Conservation (phyloP, 2,797 vertebrate genomes). For the Vireo griseus region DNA sequence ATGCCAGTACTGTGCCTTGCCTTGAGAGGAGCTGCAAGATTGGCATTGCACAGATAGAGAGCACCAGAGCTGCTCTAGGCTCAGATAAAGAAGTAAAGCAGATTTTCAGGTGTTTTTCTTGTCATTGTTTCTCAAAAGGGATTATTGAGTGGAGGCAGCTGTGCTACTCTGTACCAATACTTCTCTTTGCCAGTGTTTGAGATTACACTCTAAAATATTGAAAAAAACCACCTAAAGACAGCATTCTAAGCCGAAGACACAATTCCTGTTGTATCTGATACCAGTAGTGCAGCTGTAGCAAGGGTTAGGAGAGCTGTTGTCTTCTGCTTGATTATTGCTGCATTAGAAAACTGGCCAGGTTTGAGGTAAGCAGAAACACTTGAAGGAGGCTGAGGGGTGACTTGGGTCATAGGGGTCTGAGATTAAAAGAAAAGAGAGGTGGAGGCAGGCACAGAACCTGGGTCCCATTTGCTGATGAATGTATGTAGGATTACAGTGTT, state of each 20-base stretch:
- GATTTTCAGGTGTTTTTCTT: neutral
- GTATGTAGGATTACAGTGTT: neutral
- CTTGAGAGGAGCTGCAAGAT: neutral
- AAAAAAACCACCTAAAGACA: neutral
- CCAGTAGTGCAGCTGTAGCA: neutral
- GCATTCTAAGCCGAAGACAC: neutral
- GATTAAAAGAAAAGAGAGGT: neutral
- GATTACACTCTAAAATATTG: neutral
- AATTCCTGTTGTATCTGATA: neutral
- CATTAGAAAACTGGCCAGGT: neutral
- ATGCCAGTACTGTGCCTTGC: neutral
- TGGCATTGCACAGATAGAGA: neutral
- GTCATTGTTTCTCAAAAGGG: neutral
- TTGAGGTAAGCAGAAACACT: neutral
- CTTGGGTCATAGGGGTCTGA: neutral
- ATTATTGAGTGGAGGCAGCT: neutral
- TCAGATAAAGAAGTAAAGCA: neutral
- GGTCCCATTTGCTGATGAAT: neutral
- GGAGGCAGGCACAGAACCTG: neutral
- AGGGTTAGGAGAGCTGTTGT: neutral
- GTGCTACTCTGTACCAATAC: neutral
- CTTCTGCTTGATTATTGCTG: neutral
- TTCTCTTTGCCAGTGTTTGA: neutral
- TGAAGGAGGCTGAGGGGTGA: neutral
- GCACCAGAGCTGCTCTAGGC: neutral